These are phyloP conservation scores for Harpegnathos saltator DNA, from an alignment of 1,140 invertebrate genomes.

Conservation along the genomic window DNA sequence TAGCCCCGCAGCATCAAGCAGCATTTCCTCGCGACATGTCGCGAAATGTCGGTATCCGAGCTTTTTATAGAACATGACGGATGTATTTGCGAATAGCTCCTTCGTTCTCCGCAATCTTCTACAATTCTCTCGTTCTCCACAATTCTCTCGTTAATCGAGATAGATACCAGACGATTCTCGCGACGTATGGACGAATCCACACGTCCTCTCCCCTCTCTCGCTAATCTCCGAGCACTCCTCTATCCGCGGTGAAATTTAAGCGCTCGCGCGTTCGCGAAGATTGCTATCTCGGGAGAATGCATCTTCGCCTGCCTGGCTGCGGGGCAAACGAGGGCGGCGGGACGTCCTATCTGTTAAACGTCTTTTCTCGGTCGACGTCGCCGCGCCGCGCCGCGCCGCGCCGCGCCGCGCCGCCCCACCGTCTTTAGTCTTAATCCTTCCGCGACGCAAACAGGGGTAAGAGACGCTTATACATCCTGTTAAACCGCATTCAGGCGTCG, in stretches of 20 bases:
- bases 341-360: conserved; percentile 54
- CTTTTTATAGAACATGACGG: too few relatives aligned
- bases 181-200: too few relatives aligned
- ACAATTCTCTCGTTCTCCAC: too few relatives aligned
- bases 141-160: too few relatives aligned
- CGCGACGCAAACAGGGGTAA: conserved; percentile 54
- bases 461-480: conserved; percentile 69
- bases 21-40: too few relatives aligned
- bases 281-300: conserved; percentile 41
- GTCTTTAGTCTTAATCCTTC: conserved; percentile 70
- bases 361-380: conserved; percentile 51
- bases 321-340: not conserved
- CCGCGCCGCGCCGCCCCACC: too few relatives aligned
- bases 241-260: not conserved
- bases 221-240: not conserved
- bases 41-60: too few relatives aligned
- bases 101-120: too few relatives aligned
- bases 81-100: too few relatives aligned
- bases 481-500: conserved; percentile 67
- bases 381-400: conserved; percentile 9
- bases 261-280: conserved; percentile 2
- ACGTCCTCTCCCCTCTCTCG: too few relatives aligned
- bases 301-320: not conserved
- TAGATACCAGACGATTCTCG: too few relatives aligned
- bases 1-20: too few relatives aligned